phyloP scores from a whole-genome alignment of 2,797 vertebrate species.

The Tympanoctomys barrerae region DNA sequence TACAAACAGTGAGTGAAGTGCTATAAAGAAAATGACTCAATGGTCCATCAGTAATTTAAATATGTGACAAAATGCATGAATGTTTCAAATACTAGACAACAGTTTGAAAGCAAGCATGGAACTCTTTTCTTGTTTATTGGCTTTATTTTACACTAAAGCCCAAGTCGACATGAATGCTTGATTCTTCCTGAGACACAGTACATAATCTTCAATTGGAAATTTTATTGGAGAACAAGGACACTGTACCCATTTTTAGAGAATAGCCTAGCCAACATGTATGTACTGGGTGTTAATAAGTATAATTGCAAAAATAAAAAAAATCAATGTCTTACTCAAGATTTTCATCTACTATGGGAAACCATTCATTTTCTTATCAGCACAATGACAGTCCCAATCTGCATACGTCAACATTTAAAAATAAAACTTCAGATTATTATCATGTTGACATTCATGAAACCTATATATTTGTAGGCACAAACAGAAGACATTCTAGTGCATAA shows the following conservation, averaged over 20 bases:
- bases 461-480: constrained; percentile 28
- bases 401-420: constrained; percentile 58
- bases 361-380: constrained; percentile 59
- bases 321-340: constrained; percentile 56
- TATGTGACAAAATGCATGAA: constrained; percentile 60
- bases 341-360: constrained; percentile 41
- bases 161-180: not conserved
- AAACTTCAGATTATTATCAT: constrained; percentile 73
- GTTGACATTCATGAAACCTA: constrained; percentile 60
- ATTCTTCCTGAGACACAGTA: not conserved
- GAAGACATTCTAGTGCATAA: constrained; percentile 38
- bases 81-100: constrained; percentile 49
- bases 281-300: not conserved
- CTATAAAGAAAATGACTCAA: constrained; percentile 62
- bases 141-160: constrained; percentile 42
- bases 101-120: not conserved
- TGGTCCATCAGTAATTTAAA: constrained; percentile 65
- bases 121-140: not conserved
- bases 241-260: not conserved
- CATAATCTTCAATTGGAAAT: not conserved
- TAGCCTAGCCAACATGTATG: not conserved
- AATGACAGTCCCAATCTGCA: constrained; percentile 17
- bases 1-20: constrained; percentile 29
- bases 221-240: not conserved
- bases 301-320: constrained; percentile 57